phyloP scores from a whole-genome alignment of 2,888 invertebrate species.

The Phasia obesa region DNA sequence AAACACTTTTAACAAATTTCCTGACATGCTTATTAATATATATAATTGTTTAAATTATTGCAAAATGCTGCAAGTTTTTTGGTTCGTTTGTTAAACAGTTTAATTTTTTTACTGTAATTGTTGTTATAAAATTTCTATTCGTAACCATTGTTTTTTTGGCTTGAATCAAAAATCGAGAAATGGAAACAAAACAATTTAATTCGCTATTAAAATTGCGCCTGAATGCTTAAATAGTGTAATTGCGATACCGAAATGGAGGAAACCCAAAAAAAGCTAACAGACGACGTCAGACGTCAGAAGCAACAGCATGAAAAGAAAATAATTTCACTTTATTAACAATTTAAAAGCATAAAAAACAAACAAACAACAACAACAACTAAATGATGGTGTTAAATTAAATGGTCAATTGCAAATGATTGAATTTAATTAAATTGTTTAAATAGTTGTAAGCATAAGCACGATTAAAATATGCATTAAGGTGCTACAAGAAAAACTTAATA shows the following conservation, averaged over 20 bases:
- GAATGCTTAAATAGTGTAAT: slow-evolving; percentile 48
- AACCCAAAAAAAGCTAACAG: slow-evolving; percentile 46
- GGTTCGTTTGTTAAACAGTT: not conserved
- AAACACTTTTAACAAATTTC: slow-evolving; percentile 9
- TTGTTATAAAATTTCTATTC: slow-evolving; percentile 39
- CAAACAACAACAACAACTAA: slow-evolving; percentile 8
- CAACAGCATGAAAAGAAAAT: slow-evolving; percentile 48
- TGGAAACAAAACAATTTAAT: slow-evolving; percentile 26
- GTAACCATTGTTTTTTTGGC: slow-evolving; percentile 18
- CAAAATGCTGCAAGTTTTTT: not conserved
- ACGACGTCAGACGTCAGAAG: slow-evolving; percentile 41
- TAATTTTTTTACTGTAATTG: not conserved
- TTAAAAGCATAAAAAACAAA: slow-evolving; percentile 19
- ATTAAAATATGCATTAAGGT: slow-evolving; percentile 30
- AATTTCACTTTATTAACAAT: slow-evolving; percentile 63
- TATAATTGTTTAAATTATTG: slow-evolving; percentile 30
- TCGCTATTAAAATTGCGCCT: slow-evolving; percentile 52
- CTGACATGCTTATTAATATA: slow-evolving; percentile 25
- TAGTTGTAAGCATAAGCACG: slow-evolving; percentile 15
- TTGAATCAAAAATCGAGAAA: slow-evolving; percentile 31
- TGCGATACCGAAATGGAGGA: slow-evolving; percentile 6
- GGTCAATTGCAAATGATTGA: slow-evolving; percentile 51
- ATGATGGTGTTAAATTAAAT: slow-evolving; percentile 30
- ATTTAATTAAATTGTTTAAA: slow-evolving; percentile 20
- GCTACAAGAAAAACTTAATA: slow-evolving; percentile 15